Conservation (phyloP, 2,113 vertebrate genomes). For the Marcusenius ussheri region DNA sequence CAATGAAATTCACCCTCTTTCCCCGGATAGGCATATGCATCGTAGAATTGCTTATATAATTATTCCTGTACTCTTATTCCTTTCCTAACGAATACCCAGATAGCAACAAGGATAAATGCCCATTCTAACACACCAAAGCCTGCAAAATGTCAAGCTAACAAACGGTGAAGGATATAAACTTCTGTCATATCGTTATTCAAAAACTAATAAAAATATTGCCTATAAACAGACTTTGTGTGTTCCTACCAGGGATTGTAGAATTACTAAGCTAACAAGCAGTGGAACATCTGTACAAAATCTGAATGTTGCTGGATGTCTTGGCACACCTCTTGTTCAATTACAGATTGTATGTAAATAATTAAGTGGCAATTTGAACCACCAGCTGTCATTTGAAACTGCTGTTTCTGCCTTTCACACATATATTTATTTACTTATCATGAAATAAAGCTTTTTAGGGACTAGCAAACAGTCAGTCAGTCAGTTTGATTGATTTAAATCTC, state of each 20-base stretch:
- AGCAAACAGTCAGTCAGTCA: background rate
- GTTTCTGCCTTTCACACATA: background rate
- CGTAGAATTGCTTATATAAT: background rate
- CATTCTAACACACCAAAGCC: background rate
- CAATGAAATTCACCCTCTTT: background rate
- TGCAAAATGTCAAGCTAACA: background rate
- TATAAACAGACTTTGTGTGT: background rate
- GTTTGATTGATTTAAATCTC: background rate
- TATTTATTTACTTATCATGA: background rate
- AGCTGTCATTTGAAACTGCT: background rate
- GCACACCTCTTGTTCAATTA: background rate
- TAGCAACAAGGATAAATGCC: background rate
- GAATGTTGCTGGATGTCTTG: background rate
- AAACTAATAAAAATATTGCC: background rate
- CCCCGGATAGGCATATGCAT: background rate
- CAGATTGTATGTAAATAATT: background rate
- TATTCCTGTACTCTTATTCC: background rate
- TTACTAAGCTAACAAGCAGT: background rate
- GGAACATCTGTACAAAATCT: background rate
- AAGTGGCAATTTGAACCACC: background rate
- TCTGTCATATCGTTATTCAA: background rate
- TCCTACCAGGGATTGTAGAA: background rate
- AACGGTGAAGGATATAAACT: background rate
- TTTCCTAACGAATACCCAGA: background rate
- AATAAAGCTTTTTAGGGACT: background rate